A percentile compares a stretch with the other conserved stretches of the same genome.
These are phyloP conservation scores for Callyntrura guangdongensis DNA, from an alignment of 2,888 invertebrate genomes.

Conservation along the genomic window DNA sequence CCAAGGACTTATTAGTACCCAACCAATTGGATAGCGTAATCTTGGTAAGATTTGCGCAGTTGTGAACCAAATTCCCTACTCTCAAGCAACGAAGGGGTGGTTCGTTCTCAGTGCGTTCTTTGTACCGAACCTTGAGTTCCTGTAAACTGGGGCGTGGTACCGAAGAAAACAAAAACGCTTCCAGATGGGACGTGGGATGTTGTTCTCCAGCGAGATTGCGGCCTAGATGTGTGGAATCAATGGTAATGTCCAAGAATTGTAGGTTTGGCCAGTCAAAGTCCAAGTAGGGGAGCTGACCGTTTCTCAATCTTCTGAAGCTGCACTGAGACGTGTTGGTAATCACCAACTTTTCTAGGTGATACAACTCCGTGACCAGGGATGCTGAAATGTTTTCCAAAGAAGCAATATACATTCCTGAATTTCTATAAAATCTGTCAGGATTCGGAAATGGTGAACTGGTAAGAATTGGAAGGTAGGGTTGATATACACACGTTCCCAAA, in stretches of 20 bases:
- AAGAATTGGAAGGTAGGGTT: no score
- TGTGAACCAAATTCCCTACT: not conserved
- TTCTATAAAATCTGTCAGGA: no score
- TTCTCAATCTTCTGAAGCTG: not conserved
- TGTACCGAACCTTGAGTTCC: no score
- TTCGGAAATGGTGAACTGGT: no score
- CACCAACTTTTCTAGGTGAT: not conserved
- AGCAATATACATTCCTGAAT: no score
- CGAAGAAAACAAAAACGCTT: not conserved
- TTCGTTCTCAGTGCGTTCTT: no score
- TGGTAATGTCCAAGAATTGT: not conserved
- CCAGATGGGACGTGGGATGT: not conserved
- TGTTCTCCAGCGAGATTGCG: not conserved
- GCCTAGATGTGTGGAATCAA: not conserved
- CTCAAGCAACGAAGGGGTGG: no score
- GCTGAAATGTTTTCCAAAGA: no score
- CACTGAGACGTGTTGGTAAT: not conserved
- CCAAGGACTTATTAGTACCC: constrained; percentile 7
- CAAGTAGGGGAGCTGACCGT: no score
- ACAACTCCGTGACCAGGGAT: no score
- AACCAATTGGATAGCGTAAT: not conserved
- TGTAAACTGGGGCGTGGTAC: not conserved
- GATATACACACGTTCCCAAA: no score
- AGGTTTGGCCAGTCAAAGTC: not conserved
- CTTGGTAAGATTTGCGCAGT: no score